These are phyloP conservation scores for Neuroscelio doddi DNA, from an alignment of 2,888 invertebrate genomes.

Conservation along the genomic window DNA sequence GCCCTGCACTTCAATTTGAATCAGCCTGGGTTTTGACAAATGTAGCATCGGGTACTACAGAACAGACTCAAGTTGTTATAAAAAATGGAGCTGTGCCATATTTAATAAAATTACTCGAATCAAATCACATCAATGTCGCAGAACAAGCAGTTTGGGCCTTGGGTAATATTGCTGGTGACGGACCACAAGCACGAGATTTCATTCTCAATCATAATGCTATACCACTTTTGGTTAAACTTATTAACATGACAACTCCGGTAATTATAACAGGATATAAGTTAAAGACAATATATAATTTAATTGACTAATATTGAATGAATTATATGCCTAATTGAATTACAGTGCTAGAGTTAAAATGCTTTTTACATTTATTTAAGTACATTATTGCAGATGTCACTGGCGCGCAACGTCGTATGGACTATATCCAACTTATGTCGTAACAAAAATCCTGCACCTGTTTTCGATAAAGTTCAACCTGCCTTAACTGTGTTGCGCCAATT, in stretches of 20 bases:
- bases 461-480: slow-evolving; percentile 82
- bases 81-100: slow-evolving; percentile 89
- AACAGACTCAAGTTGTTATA: slow-evolving; percentile 92
- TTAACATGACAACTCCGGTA: slow-evolving; percentile 77
- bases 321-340: too few species aligned
- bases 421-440: slow-evolving; percentile 95
- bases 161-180: slow-evolving; percentile 97
- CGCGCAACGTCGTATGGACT: slow-evolving; percentile 93
- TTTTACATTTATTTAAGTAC: background rate
- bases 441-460: slow-evolving; percentile 92
- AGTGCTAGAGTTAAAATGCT: too few species aligned
- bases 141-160: slow-evolving; percentile 98
- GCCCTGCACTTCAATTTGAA: slow-evolving; percentile 90
- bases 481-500: slow-evolving; percentile 85
- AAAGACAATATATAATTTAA: too few species aligned
- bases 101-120: slow-evolving; percentile 82
- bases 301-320: too few species aligned
- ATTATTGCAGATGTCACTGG: slow-evolving; percentile 73
- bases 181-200: slow-evolving; percentile 84
- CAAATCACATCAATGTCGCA: slow-evolving; percentile 80
- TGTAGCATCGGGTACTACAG: slow-evolving; percentile 94
- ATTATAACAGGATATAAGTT: slow-evolving; percentile 46
- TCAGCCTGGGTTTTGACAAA: slow-evolving; percentile 98
- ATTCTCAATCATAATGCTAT: slow-evolving; percentile 84
- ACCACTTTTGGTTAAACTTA: slow-evolving; percentile 79